A percentile compares a stretch with the other conserved stretches of the same genome.
Evolutionary conservation across 2,888 invertebrate genomes (phyloP).

Genomic region (Danaus chrysippus): DNA sequence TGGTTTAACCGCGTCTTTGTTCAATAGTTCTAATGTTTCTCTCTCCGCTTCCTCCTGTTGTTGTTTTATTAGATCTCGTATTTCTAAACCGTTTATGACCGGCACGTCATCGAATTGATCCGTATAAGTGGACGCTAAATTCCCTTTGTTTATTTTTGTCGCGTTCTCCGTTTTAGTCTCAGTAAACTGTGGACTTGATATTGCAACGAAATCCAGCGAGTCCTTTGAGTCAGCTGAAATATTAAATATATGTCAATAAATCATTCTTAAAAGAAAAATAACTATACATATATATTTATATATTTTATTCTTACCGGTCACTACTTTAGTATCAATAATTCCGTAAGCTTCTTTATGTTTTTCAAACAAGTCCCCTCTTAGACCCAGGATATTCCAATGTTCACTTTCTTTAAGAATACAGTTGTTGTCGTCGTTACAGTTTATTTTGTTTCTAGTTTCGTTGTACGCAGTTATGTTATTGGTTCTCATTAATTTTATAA

Average conservation of each 20-base stretch:
- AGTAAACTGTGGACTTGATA: constrained; percentile 65
- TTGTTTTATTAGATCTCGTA: constrained; percentile 60
- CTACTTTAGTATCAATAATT: constrained; percentile 78
- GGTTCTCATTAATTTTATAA: constrained; percentile 63
- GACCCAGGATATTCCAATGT: constrained; percentile 59
- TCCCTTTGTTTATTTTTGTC: constrained; percentile 61
- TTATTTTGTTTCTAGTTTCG: constrained; percentile 42
- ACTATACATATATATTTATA: constrained; percentile 1
- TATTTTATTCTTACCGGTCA: constrained; percentile 56
- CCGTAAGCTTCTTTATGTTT: constrained; percentile 61
- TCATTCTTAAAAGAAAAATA: constrained; percentile 5
- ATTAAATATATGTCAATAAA: constrained; percentile 4
- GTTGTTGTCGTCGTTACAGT: constrained; percentile 44
- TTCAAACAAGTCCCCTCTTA: constrained; percentile 59
- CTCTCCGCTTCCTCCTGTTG: constrained; percentile 60
- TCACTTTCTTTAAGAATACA: constrained; percentile 52
- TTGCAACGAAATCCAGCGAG: constrained; percentile 52
- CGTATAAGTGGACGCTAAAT: constrained; percentile 63
- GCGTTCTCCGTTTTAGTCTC: constrained; percentile 42
- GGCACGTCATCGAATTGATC: constrained; percentile 64
- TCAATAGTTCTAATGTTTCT: constrained; percentile 53
- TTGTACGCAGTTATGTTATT: constrained; percentile 60
- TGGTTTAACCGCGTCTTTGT: constrained; percentile 66
- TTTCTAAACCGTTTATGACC: constrained; percentile 57
- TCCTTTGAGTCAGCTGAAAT: constrained; percentile 38